Evolutionary conservation across 2,888 invertebrate species (phyloP).

Genomic region (Melipona bicolor): DNA sequence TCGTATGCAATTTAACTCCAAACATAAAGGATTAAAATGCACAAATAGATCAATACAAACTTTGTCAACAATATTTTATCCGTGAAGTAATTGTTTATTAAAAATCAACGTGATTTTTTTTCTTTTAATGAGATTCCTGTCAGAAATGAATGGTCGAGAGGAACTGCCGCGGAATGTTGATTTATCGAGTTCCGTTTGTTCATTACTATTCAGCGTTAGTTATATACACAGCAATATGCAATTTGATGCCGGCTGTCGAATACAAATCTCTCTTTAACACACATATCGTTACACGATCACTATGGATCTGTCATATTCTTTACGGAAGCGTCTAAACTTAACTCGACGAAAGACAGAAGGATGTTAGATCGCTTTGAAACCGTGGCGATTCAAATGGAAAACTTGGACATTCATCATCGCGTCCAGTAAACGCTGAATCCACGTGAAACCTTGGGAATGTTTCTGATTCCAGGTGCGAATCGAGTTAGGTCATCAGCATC

Average conservation of each 20-base stretch:
- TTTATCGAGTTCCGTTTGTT: slow-evolving; percentile 36
- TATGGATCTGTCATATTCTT: slow-evolving; percentile 24
- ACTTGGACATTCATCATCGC: neutral
- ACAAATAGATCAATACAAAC: neutral
- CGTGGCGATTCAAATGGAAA: neutral
- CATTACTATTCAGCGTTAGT: slow-evolving; percentile 29
- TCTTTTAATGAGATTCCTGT: neutral
- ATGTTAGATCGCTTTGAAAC: neutral
- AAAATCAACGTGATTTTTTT: neutral
- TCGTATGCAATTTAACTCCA: too few relatives aligned
- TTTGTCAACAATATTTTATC: neutral
- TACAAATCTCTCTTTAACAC: slow-evolving; percentile 22
- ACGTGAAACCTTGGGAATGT: neutral
- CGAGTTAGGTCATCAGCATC: slow-evolving; percentile 89
- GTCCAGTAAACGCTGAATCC: slow-evolving; percentile 10
- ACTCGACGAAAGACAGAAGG: slow-evolving; percentile 4
- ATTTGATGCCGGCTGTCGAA: slow-evolving; percentile 14
- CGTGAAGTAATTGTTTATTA: neutral
- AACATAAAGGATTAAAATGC: neutral
- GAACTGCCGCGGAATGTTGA: slow-evolving; percentile 10
- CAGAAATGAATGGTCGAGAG: slow-evolving; percentile 4
- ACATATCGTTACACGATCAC: neutral
- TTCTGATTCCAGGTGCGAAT: slow-evolving; percentile 88
- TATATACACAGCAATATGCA: slow-evolving; percentile 17
- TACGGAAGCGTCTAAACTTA: slow-evolving; percentile 26